Base-by-base conservation (phyloP, 2,797 vertebrate species). In the Leuciscus waleckii region DNA sequence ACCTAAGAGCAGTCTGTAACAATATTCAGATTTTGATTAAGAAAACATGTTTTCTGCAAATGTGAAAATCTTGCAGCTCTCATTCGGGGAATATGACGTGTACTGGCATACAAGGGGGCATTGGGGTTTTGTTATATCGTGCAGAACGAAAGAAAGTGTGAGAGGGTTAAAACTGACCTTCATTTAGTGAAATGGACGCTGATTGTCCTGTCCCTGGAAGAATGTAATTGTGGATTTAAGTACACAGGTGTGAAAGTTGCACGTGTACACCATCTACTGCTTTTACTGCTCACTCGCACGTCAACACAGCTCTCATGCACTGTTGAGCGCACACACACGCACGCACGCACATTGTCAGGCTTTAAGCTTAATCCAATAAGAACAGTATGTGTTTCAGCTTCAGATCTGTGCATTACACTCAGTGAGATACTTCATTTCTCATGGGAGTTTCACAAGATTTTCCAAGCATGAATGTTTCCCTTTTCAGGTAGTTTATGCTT, bases 191-290 rank as follows among this genome's bases (percentile, higher is more conserved):
- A 79, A 70, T 37, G 29, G 51, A 19, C 7, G 19, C 65, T 70
- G 49, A 78, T 54, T 54, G 61, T 83, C 32, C 82, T 83, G 61
- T 84, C 19, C 35, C 39, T 61, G 21, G 61, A 7, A 67, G 61
- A 83, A 54, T 39, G 51, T 58, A 43, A 84, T 43, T 77, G 73
- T 39, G 32, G 11, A 68, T 80, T 21, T 13, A 68, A 80, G 43
- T 16, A 35, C 63, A 79, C n/a, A 80, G 19, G 32, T 68, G 82
- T 77, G 71, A 79, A 79, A 69, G 51, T 37, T 81, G 56, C 56
- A 74, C n/a, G 32, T 80, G 78, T 29, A 71, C 78, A 73, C 65
- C 76, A 81, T 81, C 71, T 80, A 78, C 63, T 58, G 74, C 74
- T 69, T 75, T 68, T 69, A 58, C 19, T 41, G 46, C 43, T 56